phyloP scores from a whole-genome alignment of 2,797 vertebrate species.

The Pseudochirops cupreus region DNA sequence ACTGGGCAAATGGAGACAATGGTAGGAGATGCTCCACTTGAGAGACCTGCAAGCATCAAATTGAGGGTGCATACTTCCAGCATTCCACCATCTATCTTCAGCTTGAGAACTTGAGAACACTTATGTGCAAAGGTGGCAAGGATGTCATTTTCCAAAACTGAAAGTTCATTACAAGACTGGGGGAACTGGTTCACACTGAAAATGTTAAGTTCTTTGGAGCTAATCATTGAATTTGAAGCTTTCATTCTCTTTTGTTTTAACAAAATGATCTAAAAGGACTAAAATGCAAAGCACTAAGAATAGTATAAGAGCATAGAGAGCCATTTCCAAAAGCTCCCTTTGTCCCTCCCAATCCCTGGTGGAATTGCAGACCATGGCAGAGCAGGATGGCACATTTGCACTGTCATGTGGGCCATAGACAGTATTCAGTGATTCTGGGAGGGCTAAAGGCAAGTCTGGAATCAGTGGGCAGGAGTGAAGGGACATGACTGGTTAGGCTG shows the following conservation, averaged over 20 bases:
- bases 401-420: conserved; percentile 12
- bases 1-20: background rate
- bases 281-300: conserved; percentile 18
- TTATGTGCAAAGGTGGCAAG: conserved; percentile 13
- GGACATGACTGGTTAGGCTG: conserved; percentile 3
- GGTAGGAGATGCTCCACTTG: background rate
- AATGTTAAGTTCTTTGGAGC: conserved; percentile 8
- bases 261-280: conserved; percentile 1
- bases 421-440: conserved; percentile 30
- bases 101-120: background rate
- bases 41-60: background rate
- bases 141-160: background rate
- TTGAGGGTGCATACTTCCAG: conserved; percentile 19
- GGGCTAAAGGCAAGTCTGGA: conserved; percentile 36
- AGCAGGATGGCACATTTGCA: conserved; percentile 4
- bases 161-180: background rate
- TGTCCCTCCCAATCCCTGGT: background rate
- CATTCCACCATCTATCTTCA: conserved; percentile 1
- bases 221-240: conserved; percentile 17
- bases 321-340: background rate
- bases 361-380: background rate
- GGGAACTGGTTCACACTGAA: background rate
- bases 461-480: conserved; percentile 19
- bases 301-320: conserved; percentile 24
- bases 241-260: conserved; percentile 28